phyloP scores from a whole-genome alignment of 2,888 invertebrate species.

The Cantharis nigra region DNA sequence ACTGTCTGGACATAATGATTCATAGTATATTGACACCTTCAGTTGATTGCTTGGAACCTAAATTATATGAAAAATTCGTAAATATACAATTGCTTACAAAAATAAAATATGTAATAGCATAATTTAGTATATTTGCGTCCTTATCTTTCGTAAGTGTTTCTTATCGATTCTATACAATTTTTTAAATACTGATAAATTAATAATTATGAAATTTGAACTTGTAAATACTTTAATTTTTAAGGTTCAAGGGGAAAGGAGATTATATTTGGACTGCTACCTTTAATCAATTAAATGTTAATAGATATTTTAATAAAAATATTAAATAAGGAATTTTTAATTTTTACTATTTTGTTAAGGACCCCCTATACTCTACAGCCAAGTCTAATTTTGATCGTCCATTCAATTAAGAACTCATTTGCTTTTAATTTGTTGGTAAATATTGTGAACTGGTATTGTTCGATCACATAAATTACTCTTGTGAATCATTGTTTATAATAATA shows the following conservation, averaged over 20 bases:
- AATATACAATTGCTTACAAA: too few species aligned
- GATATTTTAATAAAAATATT: too few species aligned
- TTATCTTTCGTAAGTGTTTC: background rate
- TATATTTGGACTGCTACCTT: too few species aligned
- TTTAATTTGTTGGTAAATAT: background rate
- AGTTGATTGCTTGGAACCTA: background rate
- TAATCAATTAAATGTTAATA: too few species aligned
- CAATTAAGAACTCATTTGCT: too few species aligned
- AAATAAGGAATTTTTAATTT: too few species aligned
- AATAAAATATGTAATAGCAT: too few species aligned
- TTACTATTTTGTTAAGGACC: too few species aligned
- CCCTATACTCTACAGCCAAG: too few species aligned
- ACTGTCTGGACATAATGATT: conserved; percentile 60
- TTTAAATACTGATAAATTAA: background rate
- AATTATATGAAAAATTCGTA: too few species aligned
- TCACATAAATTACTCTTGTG: background rate
- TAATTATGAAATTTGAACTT: background rate
- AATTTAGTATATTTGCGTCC: too few species aligned
- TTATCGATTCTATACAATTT: background rate
- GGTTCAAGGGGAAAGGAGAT: background rate
- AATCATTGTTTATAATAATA: background rate
- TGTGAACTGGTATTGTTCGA: background rate
- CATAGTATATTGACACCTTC: conserved; percentile 58
- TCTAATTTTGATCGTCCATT: too few species aligned
- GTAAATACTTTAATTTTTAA: background rate